Percentiles rank a stretch among this genome's conserved stretches.
phyloP scores from a whole-genome alignment of 2,888 invertebrate genomes.

The Chorisops tibialis region DNA sequence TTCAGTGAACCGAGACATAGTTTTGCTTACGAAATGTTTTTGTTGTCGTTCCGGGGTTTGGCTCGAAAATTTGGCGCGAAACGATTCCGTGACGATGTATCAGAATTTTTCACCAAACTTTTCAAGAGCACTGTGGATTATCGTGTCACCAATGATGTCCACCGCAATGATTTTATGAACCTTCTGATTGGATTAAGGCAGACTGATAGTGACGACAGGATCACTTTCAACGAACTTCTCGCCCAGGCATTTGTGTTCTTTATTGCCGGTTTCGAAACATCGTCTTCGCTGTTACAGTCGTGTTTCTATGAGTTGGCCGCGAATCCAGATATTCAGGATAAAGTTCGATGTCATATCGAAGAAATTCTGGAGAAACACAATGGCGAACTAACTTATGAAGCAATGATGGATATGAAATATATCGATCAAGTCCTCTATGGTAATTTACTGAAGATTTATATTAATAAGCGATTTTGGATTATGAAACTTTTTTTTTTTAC shows the following conservation, averaged over 20 bases:
- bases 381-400: conserved; percentile 49
- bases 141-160: conserved; percentile 44
- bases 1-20: conserved; percentile 30
- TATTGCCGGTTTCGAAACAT: conserved; percentile 53
- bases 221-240: conserved; percentile 40
- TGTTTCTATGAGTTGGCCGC: conserved; percentile 48
- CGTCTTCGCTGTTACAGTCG: conserved; percentile 50
- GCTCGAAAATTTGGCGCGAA: conserved; percentile 30
- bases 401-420: conserved; percentile 49
- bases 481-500: background rate
- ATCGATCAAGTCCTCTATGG: conserved; percentile 51
- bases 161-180: conserved; percentile 56
- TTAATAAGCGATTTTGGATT: no score
- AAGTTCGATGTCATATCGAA: conserved; percentile 45
- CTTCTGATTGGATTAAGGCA: conserved; percentile 54
- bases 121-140: conserved; percentile 48
- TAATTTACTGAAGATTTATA: conserved; percentile 36
- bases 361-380: conserved; percentile 40
- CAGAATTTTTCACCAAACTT: conserved; percentile 41
- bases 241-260: conserved; percentile 54
- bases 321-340: conserved; percentile 49
- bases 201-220: conserved; percentile 35
- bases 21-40: background rate
- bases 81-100: conserved; percentile 38
- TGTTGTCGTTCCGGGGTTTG: background rate